Evolutionary conservation across 2,888 invertebrate species (phyloP).

Genomic region (Graphium colonna): DNA sequence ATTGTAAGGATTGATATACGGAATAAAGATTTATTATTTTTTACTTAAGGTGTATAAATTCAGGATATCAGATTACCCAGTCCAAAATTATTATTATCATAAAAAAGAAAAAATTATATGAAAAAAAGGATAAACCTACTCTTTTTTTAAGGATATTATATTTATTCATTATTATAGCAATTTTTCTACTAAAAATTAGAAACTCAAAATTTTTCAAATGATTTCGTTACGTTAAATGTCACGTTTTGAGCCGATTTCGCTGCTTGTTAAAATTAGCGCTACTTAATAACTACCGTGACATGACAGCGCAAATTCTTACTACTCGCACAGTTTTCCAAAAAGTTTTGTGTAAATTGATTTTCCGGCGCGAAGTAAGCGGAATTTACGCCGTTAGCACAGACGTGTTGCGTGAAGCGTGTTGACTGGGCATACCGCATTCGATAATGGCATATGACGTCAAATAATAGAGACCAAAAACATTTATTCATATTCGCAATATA

Average conservation of each 20-base stretch:
- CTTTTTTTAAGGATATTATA: neutral
- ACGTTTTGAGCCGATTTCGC: neutral
- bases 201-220: neutral
- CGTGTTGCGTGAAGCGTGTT: slow-evolving; percentile 43
- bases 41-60: too few relatives aligned
- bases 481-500: too few relatives aligned
- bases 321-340: slow-evolving; percentile 53
- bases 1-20: neutral
- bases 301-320: slow-evolving; percentile 55
- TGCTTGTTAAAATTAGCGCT: slow-evolving; percentile 48
- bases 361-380: slow-evolving; percentile 48
- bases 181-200: too few relatives aligned
- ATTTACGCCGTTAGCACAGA: slow-evolving; percentile 34
- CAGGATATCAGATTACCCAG: too few relatives aligned
- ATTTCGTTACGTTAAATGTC: neutral
- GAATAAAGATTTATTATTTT: too few relatives aligned
- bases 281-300: slow-evolving; percentile 61
- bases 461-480: neutral
- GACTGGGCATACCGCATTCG: slow-evolving; percentile 34
- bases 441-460: slow-evolving; percentile 22
- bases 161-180: too few relatives aligned
- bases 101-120: too few relatives aligned
- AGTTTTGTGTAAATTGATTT: slow-evolving; percentile 63
- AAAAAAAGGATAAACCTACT: too few relatives aligned
- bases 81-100: too few relatives aligned